Base-by-base conservation (phyloP, 23 tunicate species). In the Phallusia fumigata region DNA sequence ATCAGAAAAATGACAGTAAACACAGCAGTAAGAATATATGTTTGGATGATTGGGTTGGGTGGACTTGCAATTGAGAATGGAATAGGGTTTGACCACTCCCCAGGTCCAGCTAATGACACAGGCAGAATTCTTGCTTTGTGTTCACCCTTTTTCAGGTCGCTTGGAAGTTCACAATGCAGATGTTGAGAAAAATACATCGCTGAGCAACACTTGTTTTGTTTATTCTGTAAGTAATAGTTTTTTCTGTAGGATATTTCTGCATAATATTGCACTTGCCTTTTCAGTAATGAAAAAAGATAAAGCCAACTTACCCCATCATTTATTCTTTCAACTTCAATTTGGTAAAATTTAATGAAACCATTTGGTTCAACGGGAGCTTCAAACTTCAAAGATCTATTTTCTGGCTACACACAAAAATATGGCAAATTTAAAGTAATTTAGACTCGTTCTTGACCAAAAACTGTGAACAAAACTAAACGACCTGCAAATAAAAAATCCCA, bases 351-450 rank as follows among this genome's bases (percentile, higher is more conserved):
- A 44, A 92, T 84, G 36, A 88, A 76, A 32, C 92, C 86, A 36
- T 92, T 92, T 26, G 97, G 97, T 32, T 76, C 64, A 18, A 18
- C 30, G 24, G 97, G 97, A 22, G 97, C 80, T 8, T 83, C 50
- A 75, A 79, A 92, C 36, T 75, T 64, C 0, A 91, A 24, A 50
- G 79, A 76, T 58, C 81, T 50, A 15, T 35, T 45, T 35, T 82
- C 74, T 11, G 44, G 35, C 84, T 35, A 30, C 8, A 16, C 6
- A 50, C 13, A 6, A 79, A 44, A n/a, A n/a, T n/a, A n/a, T n/a
- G n/a, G n/a, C n/a, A n/a, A n/a, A n/a, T n/a, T n/a, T n/a, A 36
- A 32, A 31, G 6, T 8, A 32, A 34, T 75, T 32, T 75, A 73
- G 19, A 16, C 44, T 75, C 8, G 26, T 26, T 8, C 45, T 36